These are phyloP conservation scores for Planococcus citri DNA, from an alignment of 1,140 invertebrate species.

Conservation along the genomic window DNA sequence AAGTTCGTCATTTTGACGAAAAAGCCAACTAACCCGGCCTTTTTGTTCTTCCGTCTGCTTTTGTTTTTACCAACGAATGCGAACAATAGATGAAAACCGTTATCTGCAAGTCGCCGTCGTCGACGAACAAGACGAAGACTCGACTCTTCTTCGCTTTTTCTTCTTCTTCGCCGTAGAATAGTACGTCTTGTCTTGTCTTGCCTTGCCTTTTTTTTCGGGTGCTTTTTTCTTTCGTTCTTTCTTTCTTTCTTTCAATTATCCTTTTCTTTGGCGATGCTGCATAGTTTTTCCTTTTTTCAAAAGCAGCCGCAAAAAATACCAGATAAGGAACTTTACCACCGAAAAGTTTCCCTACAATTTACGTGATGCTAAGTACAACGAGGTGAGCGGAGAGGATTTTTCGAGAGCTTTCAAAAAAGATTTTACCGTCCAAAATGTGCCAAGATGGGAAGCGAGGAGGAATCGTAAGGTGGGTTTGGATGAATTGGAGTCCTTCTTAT, in stretches of 20 bases:
- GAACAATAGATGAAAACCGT: constrained; percentile 11
- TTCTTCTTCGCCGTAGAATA: too few species aligned
- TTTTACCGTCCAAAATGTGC: too few species aligned
- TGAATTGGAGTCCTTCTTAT: too few species aligned
- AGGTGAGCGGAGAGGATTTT: too few species aligned
- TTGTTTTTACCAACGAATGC: constrained; percentile 10
- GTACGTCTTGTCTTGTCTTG: too few species aligned
- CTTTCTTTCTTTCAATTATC: constrained; percentile 9
- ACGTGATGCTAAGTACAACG: neutral
- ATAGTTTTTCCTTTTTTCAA: too few species aligned
- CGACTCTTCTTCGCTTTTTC: neutral
- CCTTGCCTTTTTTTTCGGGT: too few species aligned
- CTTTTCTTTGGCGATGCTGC: neutral
- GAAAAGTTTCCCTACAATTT: neutral
- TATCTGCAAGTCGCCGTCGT: constrained; percentile 5
- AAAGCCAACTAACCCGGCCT: constrained; percentile 10
- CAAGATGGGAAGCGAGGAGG: too few species aligned
- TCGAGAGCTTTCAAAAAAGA: too few species aligned
- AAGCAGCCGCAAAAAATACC: too few species aligned
- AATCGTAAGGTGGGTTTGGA: too few species aligned
- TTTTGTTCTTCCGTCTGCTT: constrained; percentile 14
- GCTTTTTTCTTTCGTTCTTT: too few species aligned
- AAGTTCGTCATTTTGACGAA: constrained; percentile 18
- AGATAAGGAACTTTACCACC: neutral
- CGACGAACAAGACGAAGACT: neutral